These are phyloP conservation scores for Megaceryle torquata DNA, from an alignment of 2,113 vertebrate species.

Conservation along the genomic window DNA sequence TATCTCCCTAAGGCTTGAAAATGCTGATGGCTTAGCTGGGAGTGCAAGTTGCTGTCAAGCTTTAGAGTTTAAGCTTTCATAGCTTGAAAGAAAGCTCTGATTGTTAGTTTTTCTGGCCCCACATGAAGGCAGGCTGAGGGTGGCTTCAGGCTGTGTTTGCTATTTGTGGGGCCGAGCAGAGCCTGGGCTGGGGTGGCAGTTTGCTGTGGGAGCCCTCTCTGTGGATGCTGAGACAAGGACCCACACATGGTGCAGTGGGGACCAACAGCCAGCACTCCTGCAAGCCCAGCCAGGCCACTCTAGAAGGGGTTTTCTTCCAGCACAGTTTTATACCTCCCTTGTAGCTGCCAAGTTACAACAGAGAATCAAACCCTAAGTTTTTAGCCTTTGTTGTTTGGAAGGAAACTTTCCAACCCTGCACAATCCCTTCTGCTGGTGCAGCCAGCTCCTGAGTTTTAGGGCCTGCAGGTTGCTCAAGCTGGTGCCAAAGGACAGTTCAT, in stretches of 20 bases:
- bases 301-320: background rate
- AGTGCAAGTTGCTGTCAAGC: background rate
- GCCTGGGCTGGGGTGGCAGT: background rate
- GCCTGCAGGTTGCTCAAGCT: background rate
- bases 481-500: accelerated
- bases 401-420: background rate
- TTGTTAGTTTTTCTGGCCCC: background rate
- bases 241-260: accelerated
- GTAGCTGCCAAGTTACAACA: background rate
- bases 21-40: conserved; percentile 14
- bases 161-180: background rate
- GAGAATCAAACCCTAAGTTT: background rate
- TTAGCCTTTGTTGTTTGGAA: background rate
- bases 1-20: conserved; percentile 25
- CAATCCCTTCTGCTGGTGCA: background rate
- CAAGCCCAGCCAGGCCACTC: background rate
- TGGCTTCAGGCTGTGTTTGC: background rate
- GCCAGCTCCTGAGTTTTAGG: background rate
- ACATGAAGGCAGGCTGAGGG: background rate
- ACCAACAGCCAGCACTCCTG: accelerated
- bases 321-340: background rate
- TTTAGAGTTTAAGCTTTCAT: background rate
- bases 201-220: background rate
- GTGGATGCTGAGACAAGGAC: background rate
- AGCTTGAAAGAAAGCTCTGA: background rate